Percentiles rank a stretch among this genome's conserved stretches.
These are phyloP conservation scores for Siderastrea siderea DNA, from an alignment of 92 coral and sea anemone species.

Conservation along the genomic window DNA sequence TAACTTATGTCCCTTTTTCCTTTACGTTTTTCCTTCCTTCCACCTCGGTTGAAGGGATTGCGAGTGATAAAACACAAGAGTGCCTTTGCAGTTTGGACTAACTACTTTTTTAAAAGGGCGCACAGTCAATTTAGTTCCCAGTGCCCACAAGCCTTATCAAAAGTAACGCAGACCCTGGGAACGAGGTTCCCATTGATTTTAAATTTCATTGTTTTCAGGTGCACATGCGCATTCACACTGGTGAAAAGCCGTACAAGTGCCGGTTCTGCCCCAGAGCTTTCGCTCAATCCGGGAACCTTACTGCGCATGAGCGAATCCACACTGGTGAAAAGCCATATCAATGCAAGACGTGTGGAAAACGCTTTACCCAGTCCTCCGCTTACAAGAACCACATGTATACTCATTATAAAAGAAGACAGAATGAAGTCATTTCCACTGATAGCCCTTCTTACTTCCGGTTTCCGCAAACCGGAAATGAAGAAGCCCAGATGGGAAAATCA, in stretches of 20 bases:
- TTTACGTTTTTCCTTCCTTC: too few species aligned
- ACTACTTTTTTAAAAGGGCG: too few species aligned
- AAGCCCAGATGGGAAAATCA: not conserved
- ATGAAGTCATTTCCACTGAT: not conserved
- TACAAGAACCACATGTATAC: conserved; percentile 49
- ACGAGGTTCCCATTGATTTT: not conserved
- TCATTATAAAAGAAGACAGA: not conserved
- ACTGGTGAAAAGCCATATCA: conserved; percentile 65
- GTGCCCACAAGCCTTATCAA: not conserved
- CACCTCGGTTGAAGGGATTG: too few species aligned
- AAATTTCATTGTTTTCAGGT: conserved; percentile 26
- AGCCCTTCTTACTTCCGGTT: not conserved
- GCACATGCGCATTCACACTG: conserved; percentile 72
- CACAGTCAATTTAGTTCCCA: too few species aligned
- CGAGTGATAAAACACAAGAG: too few species aligned
- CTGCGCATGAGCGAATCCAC: conserved; percentile 57
- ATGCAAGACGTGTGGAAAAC: conserved; percentile 45
- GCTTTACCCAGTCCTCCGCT: conserved; percentile 64
- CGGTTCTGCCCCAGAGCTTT: conserved; percentile 60
- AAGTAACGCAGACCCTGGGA: too few species aligned
- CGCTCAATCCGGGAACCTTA: conserved; percentile 67
- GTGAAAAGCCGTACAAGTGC: conserved; percentile 69
- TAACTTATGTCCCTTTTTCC: too few species aligned
- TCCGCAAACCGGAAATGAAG: not conserved
- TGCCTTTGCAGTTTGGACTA: too few species aligned